phyloP scores from a whole-genome alignment of 2,797 vertebrate species.

The Aplochiton taeniatus region DNA sequence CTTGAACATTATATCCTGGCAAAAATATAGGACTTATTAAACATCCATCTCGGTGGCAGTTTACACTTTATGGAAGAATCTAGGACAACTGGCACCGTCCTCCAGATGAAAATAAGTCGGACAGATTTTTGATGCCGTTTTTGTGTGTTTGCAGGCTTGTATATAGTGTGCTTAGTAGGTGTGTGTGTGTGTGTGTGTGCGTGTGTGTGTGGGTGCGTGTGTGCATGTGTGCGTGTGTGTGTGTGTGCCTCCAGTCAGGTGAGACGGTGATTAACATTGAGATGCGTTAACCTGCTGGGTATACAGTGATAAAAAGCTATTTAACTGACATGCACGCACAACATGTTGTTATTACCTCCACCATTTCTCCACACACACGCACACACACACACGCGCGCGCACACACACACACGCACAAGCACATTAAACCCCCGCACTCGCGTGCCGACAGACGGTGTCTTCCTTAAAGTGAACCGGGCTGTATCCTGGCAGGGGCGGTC shows the following conservation, averaged over 20 bases:
- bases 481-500: slow-evolving; percentile 1
- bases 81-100: neutral
- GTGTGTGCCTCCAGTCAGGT: neutral
- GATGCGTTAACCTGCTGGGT: slow-evolving; percentile 8
- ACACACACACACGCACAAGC: slow-evolving; percentile 8
- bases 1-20: neutral
- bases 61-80: too few species aligned
- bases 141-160: too few species aligned
- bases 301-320: slow-evolving; percentile 2
- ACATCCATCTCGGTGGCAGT: neutral
- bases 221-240: neutral
- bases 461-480: neutral
- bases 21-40: neutral
- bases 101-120: neutral
- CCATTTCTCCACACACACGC: neutral
- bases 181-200: neutral
- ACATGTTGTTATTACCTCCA: slow-evolving; percentile 10
- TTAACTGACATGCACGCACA: slow-evolving; percentile 13
- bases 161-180: neutral
- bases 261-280: neutral
- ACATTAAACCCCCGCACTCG: neutral
- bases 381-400: slow-evolving; percentile 9
- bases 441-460: neutral
- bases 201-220: neutral
- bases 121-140: neutral